Evolutionary conservation across 2,888 invertebrate genomes (phyloP).

Genomic region (Lithosia quadra): DNA sequence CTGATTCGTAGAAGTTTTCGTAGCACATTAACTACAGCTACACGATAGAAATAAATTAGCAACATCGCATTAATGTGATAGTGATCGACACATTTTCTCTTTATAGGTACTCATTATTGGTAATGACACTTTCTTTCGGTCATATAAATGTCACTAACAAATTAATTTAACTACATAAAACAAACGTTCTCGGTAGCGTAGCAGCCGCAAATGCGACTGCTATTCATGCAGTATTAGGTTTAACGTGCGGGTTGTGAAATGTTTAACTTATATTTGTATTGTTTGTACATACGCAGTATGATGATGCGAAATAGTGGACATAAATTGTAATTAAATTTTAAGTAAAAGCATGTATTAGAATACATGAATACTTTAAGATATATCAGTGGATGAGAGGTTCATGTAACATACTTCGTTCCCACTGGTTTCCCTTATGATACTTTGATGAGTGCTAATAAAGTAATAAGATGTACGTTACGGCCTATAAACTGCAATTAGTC

Average conservation of each 20-base stretch:
- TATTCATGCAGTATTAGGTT: neutral
- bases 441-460: too few species aligned
- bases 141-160: slow-evolving; percentile 48
- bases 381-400: too few species aligned
- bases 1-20: slow-evolving; percentile 35
- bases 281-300: neutral
- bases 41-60: slow-evolving; percentile 30
- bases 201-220: neutral
- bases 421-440: too few species aligned
- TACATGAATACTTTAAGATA: too few species aligned
- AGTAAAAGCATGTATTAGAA: too few species aligned
- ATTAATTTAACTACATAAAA: slow-evolving; percentile 32
- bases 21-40: slow-evolving; percentile 37
- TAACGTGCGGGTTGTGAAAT: neutral
- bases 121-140: slow-evolving; percentile 54
- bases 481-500: too few species aligned
- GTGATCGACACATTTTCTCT: slow-evolving; percentile 46
- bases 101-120: slow-evolving; percentile 31
- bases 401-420: too few species aligned
- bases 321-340: too few species aligned
- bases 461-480: too few species aligned
- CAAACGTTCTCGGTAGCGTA: slow-evolving; percentile 17
- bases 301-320: neutral
- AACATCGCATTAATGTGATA: slow-evolving; percentile 35
- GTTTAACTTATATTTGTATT: neutral